These are phyloP conservation scores for Propithecus deckenii DNA, from an alignment of 2,797 vertebrate species.

Conservation along the genomic window DNA sequence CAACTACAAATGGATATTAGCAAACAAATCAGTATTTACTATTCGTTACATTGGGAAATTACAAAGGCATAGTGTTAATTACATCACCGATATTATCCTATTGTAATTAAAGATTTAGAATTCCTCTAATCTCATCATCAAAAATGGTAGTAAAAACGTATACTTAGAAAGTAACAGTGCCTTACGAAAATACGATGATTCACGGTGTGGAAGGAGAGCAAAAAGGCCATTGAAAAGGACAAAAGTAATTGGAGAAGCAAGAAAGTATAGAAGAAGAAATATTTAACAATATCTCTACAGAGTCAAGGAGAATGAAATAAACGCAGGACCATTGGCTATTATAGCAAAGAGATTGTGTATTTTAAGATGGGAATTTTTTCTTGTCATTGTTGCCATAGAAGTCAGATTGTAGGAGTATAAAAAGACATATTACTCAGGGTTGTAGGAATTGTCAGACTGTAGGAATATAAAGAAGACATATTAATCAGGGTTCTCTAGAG, in stretches of 20 bases:
- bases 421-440: not conserved
- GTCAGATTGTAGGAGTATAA: not conserved
- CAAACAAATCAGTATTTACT: not conserved
- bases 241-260: not conserved
- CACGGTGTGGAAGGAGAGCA: not conserved
- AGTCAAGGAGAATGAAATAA: not conserved
- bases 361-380: not conserved
- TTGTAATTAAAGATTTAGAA: not conserved
- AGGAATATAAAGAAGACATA: not conserved
- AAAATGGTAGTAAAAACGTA: not conserved
- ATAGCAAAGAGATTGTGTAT: not conserved
- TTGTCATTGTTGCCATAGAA: not conserved
- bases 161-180: not conserved
- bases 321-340: not conserved
- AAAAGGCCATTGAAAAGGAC: not conserved
- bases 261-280: not conserved
- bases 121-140: not conserved
- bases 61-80: not conserved
- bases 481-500: not conserved
- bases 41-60: not conserved
- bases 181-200: not conserved
- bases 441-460: not conserved
- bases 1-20: not conserved
- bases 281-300: not conserved
- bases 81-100: not conserved